These are phyloP conservation scores for Holotrichia oblita DNA, from an alignment of 1,140 invertebrate genomes.

Conservation along the genomic window DNA sequence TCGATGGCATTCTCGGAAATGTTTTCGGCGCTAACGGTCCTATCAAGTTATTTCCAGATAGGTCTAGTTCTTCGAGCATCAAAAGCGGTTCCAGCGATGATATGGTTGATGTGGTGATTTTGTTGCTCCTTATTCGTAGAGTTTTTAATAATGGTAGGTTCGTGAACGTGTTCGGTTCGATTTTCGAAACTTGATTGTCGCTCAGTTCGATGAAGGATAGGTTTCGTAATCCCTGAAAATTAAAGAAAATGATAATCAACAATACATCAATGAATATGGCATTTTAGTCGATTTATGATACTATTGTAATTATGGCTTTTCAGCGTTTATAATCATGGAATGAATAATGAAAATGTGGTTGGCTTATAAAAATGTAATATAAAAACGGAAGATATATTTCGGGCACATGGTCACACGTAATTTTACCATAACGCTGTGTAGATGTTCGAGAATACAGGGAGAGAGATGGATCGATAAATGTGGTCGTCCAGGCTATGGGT, in stretches of 20 bases:
- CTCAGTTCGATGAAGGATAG: constrained; percentile 81
- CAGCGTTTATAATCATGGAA: too few species aligned
- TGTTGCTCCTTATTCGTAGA: constrained; percentile 77
- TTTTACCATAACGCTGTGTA: too few species aligned
- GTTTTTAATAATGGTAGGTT: constrained; percentile 69
- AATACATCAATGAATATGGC: too few species aligned
- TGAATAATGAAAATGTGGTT: too few species aligned
- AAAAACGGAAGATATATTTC: too few species aligned
- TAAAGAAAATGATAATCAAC: not conserved
- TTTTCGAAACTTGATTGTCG: constrained; percentile 76
- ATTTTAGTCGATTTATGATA: too few species aligned
- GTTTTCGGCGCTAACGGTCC: constrained; percentile 73
- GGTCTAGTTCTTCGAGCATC: constrained; percentile 69
- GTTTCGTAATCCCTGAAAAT: constrained; percentile 72
- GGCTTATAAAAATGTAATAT: too few species aligned
- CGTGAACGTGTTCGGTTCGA: constrained; percentile 73
- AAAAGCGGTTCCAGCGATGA: constrained; percentile 69
- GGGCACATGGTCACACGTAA: too few species aligned
- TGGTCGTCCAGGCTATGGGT: too few species aligned
- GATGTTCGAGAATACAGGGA: too few species aligned
- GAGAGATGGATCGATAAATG: too few species aligned
- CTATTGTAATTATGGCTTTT: too few species aligned
- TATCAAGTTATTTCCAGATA: constrained; percentile 69
- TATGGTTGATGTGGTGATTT: constrained; percentile 61
- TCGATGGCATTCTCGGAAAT: constrained; percentile 69